Evolutionary conservation across 2,113 vertebrate species (phyloP), one percentile per base, ranked within the genome.

Genomic region (Triplophysa dalaica): DNA sequence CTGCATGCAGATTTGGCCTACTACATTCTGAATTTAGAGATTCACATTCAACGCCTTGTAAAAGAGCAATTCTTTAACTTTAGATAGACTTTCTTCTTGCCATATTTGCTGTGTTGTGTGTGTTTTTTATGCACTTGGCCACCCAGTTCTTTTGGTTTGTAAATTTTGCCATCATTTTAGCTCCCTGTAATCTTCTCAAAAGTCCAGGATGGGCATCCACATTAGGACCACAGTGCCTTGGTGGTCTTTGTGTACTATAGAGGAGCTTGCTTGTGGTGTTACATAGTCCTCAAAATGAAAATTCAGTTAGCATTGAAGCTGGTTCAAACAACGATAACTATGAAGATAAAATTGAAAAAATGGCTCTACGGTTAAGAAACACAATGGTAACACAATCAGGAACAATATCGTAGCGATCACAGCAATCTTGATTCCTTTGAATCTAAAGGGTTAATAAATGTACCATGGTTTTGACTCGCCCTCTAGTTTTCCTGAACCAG

Each of bases 211-310:
- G 62, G n/a, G 58, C 24, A 26, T 68, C 21, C 16, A n/a, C 26
- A 45, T 56, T 12, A n/a, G 48, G 45, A 11, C 70, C 24, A 38
- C 17, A 69, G 68, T 83, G 68, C 24, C 84, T 86, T 85, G 82
- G 70, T 80, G 83, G 79, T 86, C 85, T 83, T 83, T 84, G 66
- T 82, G 83, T 84, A 14, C 26, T 80, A 74, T 74, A 67, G 82
- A 22, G 83, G 29, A 83, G 86, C 78, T 81, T 62, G 54, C 63
- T 75, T 64, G 50, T 19, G 24, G 50, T 41, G 33, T 38, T 38
- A 8, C 7, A 38, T 4, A 38, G 33, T 38, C 0, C 33, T 38
- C 33, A 38, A 6, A 38, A 38, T 38, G 6, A 38, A 38, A 38
- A 38, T 38, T 6, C 5, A 7, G 33, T 38, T 5, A 38, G 33